Evolutionary conservation across 2,888 invertebrate genomes (phyloP).

Genomic region (Gryllus longicercus): DNA sequence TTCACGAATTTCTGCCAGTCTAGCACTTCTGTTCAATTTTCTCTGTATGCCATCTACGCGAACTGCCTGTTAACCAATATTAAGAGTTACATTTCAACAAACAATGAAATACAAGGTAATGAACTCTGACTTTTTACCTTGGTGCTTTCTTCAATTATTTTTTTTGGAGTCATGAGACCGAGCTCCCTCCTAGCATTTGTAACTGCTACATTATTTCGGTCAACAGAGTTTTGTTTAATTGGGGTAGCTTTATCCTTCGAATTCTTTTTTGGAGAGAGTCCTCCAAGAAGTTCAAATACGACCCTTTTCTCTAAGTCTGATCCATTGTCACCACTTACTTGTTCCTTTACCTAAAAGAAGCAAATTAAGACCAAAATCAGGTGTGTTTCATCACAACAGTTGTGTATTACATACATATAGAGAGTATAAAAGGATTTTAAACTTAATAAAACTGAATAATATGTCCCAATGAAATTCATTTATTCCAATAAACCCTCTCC

Average conservation of each 20-base stretch:
- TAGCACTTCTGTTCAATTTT: constrained; percentile 63
- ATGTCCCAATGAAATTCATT: too few species aligned
- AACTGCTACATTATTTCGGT: constrained; percentile 19
- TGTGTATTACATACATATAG: too few species aligned
- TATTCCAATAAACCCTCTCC: too few species aligned
- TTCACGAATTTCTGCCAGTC: constrained; percentile 67
- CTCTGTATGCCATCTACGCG: constrained; percentile 67
- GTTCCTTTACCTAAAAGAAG: too few species aligned
- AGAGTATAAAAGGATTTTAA: too few species aligned
- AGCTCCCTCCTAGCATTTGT: constrained; percentile 27
- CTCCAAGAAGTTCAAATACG: constrained; percentile 32
- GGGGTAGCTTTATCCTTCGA: not conserved
- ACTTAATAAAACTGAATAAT: too few species aligned
- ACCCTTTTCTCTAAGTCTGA: constrained; percentile 19
- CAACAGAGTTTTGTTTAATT: not conserved
- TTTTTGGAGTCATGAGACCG: constrained; percentile 30
- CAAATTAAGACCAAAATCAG: too few species aligned
- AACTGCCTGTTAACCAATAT: constrained; percentile 50
- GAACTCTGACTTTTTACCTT: not conserved
- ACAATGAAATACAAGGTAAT: too few species aligned
- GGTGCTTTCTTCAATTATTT: not conserved
- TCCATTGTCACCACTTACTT: too few species aligned
- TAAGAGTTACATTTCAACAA: too few species aligned
- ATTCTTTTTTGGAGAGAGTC: constrained; percentile 29
- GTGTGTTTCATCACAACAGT: too few species aligned